A percentile compares a stretch with the other conserved stretches of the same genome.
These are phyloP conservation scores for Musca vetustissima DNA, from an alignment of 1,140 invertebrate genomes.

Conservation along the genomic window DNA sequence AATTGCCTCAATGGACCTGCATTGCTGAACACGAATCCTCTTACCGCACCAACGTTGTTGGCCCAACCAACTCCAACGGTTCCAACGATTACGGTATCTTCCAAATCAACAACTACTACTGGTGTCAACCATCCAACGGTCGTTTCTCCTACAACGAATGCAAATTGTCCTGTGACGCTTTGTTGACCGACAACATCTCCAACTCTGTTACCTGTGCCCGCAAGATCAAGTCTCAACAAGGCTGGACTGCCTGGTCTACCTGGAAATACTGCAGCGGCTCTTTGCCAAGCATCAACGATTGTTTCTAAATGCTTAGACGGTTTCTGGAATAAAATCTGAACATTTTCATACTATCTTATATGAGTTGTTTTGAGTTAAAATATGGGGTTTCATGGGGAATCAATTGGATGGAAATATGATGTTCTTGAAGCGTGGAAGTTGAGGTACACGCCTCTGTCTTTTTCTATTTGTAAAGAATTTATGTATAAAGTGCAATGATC, in stretches of 20 bases:
- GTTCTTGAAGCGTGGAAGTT: too few species aligned
- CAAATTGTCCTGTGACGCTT: constrained; percentile 2
- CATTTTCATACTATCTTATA: too few species aligned
- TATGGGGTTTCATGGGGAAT: too few species aligned
- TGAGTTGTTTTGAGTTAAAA: too few species aligned
- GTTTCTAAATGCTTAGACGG: constrained; percentile 28
- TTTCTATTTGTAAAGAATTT: too few species aligned
- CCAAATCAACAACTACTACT: constrained; percentile 46
- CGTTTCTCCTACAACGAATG: constrained; percentile 44
- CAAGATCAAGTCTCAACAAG: constrained; percentile 34
- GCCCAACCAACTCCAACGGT: constrained; percentile 35
- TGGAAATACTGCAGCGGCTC: constrained; percentile 37
- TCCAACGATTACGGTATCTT: constrained; percentile 46
- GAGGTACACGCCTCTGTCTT: too few species aligned
- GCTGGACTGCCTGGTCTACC: constrained; percentile 40
- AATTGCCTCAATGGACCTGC: constrained; percentile 34
- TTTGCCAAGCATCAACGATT: constrained; percentile 39
- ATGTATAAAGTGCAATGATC: too few species aligned
- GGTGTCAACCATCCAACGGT: constrained; percentile 42
- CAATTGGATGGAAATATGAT: too few species aligned
- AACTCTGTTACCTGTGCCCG: constrained; percentile 36
- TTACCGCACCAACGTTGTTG: constrained; percentile 26
- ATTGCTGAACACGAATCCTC: constrained; percentile 37
- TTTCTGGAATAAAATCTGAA: neutral
- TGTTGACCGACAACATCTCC: constrained; percentile 28